A percentile compares a stretch with the other conserved stretches of the same genome.
Evolutionary conservation across 1,140 invertebrate genomes (phyloP).

Genomic region (Tachypleus tridentatus): DNA sequence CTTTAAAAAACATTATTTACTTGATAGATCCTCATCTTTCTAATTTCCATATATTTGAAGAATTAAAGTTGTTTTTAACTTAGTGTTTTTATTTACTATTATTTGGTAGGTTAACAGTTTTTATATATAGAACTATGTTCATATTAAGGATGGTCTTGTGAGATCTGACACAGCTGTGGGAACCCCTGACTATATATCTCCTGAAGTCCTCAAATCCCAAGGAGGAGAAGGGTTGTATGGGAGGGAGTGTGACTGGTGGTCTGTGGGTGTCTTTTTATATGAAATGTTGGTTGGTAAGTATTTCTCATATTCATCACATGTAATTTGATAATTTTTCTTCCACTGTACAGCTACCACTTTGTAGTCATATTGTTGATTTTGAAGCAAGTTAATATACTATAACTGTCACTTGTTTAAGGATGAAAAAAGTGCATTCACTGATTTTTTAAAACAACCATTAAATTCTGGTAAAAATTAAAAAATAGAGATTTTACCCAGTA

Average conservation of each 20-base stretch:
- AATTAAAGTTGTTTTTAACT: too few species aligned
- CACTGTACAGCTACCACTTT: neutral
- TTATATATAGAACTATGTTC: neutral
- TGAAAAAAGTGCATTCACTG: too few species aligned
- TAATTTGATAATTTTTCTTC: neutral
- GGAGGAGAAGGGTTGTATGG: constrained; percentile 68
- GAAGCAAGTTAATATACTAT: neutral
- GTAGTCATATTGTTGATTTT: too few species aligned
- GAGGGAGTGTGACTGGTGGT: constrained; percentile 97
- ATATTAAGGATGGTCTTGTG: constrained; percentile 70
- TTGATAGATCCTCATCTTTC: too few species aligned
- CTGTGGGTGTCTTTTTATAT: constrained; percentile 95
- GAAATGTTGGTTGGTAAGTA: constrained; percentile 79
- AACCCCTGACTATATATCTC: constrained; percentile 98
- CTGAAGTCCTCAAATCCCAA: constrained; percentile 94
- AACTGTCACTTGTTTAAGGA: too few species aligned
- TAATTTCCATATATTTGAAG: too few species aligned
- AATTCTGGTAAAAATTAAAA: too few species aligned
- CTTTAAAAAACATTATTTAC: too few species aligned
- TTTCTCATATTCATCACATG: neutral
- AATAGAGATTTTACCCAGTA: neutral
- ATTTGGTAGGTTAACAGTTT: too few species aligned
- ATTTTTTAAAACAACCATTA: too few species aligned
- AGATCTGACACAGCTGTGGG: constrained; percentile 95
- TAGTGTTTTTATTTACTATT: too few species aligned